These are phyloP conservation scores for Lepilemur septentrionalis DNA, from an alignment of 2,797 vertebrate species.

Conservation along the genomic window DNA sequence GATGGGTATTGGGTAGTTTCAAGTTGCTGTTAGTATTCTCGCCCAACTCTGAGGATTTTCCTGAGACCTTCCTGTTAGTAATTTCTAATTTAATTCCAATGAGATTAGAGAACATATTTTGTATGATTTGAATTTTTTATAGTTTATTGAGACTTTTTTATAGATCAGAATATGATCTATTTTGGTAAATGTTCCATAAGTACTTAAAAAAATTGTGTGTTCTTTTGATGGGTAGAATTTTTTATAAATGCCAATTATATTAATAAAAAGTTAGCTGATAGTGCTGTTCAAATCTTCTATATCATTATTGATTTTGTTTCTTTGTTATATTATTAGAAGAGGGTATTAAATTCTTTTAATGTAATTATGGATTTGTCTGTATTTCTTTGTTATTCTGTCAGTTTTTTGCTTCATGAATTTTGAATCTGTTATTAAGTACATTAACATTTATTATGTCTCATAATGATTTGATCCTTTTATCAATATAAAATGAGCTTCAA, in stretches of 20 bases:
- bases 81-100: background rate
- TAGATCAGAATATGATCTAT: background rate
- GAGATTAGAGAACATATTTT: background rate
- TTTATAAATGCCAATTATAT: background rate
- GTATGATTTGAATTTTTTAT: background rate
- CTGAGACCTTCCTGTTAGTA: background rate
- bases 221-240: background rate
- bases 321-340: background rate
- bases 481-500: background rate
- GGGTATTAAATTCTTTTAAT: background rate
- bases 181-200: background rate
- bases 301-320: background rate
- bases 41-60: background rate
- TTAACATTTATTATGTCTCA: background rate
- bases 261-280: background rate
- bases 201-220: background rate
- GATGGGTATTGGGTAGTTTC: background rate
- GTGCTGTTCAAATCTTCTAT: background rate
- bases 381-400: background rate
- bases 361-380: background rate
- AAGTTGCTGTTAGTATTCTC: background rate
- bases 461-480: background rate
- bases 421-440: background rate
- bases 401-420: background rate
- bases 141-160: background rate